These are phyloP conservation scores for Myrmophylax atrothorax DNA, from an alignment of 2,113 vertebrate species.

Conservation along the genomic window DNA sequence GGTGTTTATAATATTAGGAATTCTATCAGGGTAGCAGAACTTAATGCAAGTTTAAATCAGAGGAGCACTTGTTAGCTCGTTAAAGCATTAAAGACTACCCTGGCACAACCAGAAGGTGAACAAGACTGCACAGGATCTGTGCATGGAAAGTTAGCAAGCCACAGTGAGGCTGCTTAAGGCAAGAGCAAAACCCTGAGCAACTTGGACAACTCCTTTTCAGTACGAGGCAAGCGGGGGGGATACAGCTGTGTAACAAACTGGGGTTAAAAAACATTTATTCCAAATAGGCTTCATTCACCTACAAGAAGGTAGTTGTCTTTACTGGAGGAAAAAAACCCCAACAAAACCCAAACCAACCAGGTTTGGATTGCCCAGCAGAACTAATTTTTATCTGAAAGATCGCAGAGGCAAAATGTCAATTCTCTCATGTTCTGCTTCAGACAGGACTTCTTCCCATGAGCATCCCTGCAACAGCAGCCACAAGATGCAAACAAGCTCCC, in stretches of 20 bases:
- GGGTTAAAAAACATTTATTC: neutral
- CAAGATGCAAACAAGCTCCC: neutral
- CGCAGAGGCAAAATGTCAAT: neutral
- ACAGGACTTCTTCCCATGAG: neutral
- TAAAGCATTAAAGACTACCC: constrained; percentile 31
- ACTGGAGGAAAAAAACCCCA: neutral
- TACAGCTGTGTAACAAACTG: neutral
- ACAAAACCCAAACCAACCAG: neutral
- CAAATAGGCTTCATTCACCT: rapidly evolving
- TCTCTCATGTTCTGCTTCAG: neutral
- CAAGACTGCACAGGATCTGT: neutral
- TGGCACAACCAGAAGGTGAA: neutral
- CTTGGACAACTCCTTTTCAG: neutral
- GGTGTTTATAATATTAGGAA: constrained; percentile 57
- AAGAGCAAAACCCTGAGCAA: neutral
- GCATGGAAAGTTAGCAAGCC: neutral
- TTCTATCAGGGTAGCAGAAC: constrained; percentile 19
- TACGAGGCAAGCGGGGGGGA: rapidly evolving
- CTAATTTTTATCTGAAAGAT: neutral
- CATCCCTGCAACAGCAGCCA: neutral
- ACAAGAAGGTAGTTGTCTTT: neutral
- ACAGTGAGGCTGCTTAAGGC: neutral
- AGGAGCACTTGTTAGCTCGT: neutral
- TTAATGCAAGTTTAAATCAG: constrained; percentile 38
- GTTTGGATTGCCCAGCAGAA: neutral